Percentiles rank a stretch among this genome's conserved stretches.
Evolutionary conservation across 2,888 invertebrate genomes (phyloP).

Genomic region (Aphidius colemani): DNA sequence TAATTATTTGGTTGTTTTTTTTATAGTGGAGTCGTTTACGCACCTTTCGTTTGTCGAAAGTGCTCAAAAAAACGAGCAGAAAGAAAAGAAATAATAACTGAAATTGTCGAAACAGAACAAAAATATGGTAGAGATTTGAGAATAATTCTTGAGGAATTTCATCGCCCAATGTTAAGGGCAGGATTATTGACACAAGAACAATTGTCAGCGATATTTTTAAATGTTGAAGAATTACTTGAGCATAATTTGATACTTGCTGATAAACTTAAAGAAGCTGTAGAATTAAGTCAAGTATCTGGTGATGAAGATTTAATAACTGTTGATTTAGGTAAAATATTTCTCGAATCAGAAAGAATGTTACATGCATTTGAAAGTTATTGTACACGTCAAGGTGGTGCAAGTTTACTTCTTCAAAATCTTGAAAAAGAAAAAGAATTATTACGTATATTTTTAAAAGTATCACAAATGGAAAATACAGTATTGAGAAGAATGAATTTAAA

Average conservation of each 20-base stretch:
- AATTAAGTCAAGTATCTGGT: conserved; percentile 69
- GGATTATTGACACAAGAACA: conserved; percentile 90
- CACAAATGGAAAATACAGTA: conserved; percentile 95
- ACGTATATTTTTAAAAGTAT: conserved; percentile 91
- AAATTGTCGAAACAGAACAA: conserved; percentile 94
- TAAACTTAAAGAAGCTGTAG: conserved; percentile 83
- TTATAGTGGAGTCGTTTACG: conserved; percentile 70
- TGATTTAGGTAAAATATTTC: conserved; percentile 86
- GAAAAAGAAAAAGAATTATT: conserved; percentile 94
- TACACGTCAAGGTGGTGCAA: conserved; percentile 89
- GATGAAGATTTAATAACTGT: conserved; percentile 82
- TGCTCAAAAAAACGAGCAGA: conserved; percentile 88
- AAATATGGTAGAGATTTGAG: conserved; percentile 92
- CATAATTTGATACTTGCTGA: conserved; percentile 85
- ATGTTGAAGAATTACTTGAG: conserved; percentile 88
- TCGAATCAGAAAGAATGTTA: conserved; percentile 90
- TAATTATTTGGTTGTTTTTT: conserved; percentile 9
- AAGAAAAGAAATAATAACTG: conserved; percentile 90
- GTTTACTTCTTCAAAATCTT: conserved; percentile 82
- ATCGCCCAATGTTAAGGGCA: conserved; percentile 90
- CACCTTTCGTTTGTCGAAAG: conserved; percentile 83
- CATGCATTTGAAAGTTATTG: conserved; percentile 95
- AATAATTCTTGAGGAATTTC: conserved; percentile 91
- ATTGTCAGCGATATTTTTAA: conserved; percentile 88
- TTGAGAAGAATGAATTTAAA: conserved; percentile 93